Percentiles rank a stretch among this genome's conserved stretches.
These are phyloP conservation scores for Equus quagga DNA, from an alignment of 2,113 vertebrate species.

Conservation along the genomic window DNA sequence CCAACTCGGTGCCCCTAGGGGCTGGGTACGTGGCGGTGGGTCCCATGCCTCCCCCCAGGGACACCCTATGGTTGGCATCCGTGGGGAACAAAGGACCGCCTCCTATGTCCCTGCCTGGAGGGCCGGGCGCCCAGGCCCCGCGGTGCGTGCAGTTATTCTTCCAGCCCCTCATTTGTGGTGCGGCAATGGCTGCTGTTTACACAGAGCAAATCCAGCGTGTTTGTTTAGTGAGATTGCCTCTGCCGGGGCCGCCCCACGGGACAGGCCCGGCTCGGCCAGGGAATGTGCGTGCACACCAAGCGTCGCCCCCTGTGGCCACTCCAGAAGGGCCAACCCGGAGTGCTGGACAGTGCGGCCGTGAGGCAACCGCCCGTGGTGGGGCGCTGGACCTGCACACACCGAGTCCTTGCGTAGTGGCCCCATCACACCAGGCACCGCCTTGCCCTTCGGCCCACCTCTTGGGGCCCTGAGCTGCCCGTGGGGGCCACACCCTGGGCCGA, in stretches of 20 bases:
- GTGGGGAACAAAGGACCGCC: fast-evolving
- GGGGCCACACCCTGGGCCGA: neutral
- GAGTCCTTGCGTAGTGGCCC: neutral
- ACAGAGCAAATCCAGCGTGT: neutral
- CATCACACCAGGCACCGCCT: fast-evolving
- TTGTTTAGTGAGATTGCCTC: neutral
- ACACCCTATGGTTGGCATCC: fast-evolving
- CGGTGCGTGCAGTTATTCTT: neutral
- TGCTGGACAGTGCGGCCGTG: fast-evolving
- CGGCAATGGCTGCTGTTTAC: neutral
- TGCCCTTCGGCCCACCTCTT: neutral
- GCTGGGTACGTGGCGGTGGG: neutral
- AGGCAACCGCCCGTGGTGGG: neutral
- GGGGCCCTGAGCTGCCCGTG: neutral
- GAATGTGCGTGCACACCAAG: fast-evolving
- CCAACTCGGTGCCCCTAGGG: neutral
- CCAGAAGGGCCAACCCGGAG: neutral
- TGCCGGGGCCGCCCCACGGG: fast-evolving
- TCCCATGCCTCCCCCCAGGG: neutral
- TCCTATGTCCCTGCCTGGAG: neutral
- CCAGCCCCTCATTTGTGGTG: neutral
- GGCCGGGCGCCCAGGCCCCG: neutral
- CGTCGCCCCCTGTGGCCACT: neutral
- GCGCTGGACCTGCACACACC: neutral
- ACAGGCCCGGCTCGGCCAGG: fast-evolving